These are phyloP conservation scores for Nanorana parkeri DNA, from an alignment of 2,113 vertebrate genomes.

Conservation along the genomic window DNA sequence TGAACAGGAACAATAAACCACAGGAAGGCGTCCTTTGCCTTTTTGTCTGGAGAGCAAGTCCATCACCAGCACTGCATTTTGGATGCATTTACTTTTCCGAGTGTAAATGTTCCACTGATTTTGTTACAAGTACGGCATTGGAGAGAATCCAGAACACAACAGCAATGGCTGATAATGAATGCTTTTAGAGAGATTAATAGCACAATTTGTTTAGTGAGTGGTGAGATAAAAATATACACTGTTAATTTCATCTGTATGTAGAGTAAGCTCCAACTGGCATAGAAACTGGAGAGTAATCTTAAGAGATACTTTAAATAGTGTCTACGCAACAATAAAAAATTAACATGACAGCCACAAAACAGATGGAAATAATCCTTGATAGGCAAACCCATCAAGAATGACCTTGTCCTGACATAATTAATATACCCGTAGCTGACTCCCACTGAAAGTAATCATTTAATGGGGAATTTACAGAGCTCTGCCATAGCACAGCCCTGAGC, in stretches of 20 bases:
- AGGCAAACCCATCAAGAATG: not conserved
- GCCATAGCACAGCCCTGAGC: too few species aligned
- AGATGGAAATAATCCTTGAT: not conserved
- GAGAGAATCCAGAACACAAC: constrained; percentile 6
- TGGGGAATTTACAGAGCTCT: too few species aligned
- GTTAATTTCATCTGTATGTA: constrained; percentile 39
- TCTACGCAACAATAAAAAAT: constrained; percentile 2
- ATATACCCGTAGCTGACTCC: not conserved
- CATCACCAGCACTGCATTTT: not conserved
- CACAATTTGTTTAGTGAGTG: constrained; percentile 25
- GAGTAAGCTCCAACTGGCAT: constrained; percentile 20
- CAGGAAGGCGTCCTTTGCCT: too few species aligned
- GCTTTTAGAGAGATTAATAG: constrained; percentile 35
- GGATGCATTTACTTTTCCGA: constrained; percentile 14
- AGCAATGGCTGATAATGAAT: constrained; percentile 34
- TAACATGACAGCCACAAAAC: not conserved
- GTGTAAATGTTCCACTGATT: not conserved
- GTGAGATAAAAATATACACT: constrained; percentile 45
- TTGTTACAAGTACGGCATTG: not conserved
- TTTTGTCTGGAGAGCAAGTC: too few species aligned
- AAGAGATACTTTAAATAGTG: not conserved
- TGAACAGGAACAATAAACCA: too few species aligned
- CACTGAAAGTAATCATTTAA: too few species aligned
- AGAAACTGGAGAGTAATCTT: not conserved
- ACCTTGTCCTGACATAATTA: not conserved